Conservation (phyloP, 2,797 vertebrate genomes). For the Rousettus madagascariensis region DNA sequence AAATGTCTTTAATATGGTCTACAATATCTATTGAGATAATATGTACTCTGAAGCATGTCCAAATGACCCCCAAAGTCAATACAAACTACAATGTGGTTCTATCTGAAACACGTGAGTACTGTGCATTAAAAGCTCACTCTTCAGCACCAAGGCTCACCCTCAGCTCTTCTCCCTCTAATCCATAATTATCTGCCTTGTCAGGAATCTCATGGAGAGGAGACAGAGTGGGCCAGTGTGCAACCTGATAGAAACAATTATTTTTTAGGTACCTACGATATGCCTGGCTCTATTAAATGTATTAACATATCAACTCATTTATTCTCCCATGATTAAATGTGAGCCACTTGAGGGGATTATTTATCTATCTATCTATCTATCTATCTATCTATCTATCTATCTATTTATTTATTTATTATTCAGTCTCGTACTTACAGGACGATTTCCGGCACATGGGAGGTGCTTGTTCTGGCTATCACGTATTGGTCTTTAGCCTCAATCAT, state of each 20-base stretch:
- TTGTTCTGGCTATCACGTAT: not conserved
- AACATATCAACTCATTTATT: not conserved
- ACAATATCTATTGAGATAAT: not conserved
- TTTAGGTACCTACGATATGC: not conserved
- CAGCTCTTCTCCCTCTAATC: not conserved
- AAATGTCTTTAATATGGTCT: not conserved
- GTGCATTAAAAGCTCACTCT: not conserved
- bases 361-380: no score
- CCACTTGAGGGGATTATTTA: not conserved
- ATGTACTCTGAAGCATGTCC: not conserved
- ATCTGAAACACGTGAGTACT: not conserved
- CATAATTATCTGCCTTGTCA: not conserved
- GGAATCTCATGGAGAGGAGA: not conserved
- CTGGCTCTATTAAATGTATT: not conserved
- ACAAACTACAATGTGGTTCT: not conserved
- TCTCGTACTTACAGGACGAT: not conserved
- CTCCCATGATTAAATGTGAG: constrained; percentile 6
- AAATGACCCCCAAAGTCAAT: not conserved
- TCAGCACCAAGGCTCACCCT: not conserved
- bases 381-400: no score
- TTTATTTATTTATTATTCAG: not conserved
- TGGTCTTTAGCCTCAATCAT: not conserved
- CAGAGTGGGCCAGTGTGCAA: not conserved
- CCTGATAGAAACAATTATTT: constrained; percentile 7
- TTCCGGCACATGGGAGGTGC: not conserved